Evolutionary conservation across 2,888 invertebrate species (phyloP).

Genomic region (Aspidapion aeneum): DNA sequence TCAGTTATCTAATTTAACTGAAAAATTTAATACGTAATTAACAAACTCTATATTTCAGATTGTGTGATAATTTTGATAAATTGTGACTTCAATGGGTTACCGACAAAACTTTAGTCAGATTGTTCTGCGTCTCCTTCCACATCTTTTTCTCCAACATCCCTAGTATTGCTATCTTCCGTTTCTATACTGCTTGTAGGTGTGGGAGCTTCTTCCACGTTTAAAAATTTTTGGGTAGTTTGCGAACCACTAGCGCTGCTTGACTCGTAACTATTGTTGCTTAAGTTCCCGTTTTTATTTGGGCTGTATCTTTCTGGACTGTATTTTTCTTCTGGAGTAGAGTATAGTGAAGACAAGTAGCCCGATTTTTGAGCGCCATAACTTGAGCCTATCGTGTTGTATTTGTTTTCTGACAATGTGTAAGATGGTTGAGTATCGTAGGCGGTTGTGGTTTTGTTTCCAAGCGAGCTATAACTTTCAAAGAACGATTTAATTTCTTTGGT

Average conservation of each 20-base stretch:
- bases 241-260: not conserved
- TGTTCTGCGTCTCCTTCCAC: constrained; percentile 58
- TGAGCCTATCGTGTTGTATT: constrained; percentile 40
- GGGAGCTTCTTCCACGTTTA: constrained; percentile 50
- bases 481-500: constrained; percentile 39
- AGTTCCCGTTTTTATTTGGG: constrained; percentile 5
- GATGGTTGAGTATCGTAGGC: constrained; percentile 34
- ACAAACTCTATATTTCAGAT: no score
- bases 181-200: constrained; percentile 58
- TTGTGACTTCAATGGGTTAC: no score
- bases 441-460: constrained; percentile 33
- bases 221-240: constrained; percentile 25
- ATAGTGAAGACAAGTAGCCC: constrained; percentile 39
- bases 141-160: constrained; percentile 54
- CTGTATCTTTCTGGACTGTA: constrained; percentile 36
- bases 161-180: constrained; percentile 55
- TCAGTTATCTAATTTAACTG: no score
- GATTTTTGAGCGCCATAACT: constrained; percentile 39
- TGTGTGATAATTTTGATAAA: no score
- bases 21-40: no score
- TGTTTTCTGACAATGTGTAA: constrained; percentile 32
- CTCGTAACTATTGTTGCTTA: not conserved
- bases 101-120: constrained; percentile 48
- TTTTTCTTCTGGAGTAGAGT: constrained; percentile 36
- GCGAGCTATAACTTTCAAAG: constrained; percentile 40